Conservation (phyloP, 2,113 vertebrate genomes). For the Anolis carolinensis region DNA sequence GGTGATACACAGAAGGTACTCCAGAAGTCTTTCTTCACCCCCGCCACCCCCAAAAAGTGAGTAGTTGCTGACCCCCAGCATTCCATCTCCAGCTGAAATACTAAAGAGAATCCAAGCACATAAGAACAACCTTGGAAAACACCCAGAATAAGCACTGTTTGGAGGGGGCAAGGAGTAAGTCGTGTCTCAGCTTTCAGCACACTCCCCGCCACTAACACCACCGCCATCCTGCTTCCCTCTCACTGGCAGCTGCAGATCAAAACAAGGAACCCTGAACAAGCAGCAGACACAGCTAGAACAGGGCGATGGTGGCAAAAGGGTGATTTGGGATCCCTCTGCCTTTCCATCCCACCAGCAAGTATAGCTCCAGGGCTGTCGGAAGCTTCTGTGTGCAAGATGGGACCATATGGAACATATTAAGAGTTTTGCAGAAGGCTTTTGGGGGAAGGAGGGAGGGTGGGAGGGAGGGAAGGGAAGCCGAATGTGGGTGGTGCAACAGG, state of each 20-base stretch:
- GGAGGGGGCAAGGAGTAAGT: background rate
- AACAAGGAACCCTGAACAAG: background rate
- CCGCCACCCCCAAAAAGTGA: background rate
- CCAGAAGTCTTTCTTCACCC: background rate
- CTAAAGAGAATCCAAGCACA: background rate
- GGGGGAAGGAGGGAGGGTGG: background rate
- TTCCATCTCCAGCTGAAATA: background rate
- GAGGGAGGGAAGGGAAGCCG: slow-evolving; percentile 18
- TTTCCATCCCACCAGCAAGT: slow-evolving; percentile 16
- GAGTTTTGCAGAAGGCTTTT: background rate
- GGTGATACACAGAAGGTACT: background rate
- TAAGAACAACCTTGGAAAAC: background rate
- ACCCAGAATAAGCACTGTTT: background rate
- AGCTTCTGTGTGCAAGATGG: slow-evolving; percentile 15
- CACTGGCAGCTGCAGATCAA: background rate
- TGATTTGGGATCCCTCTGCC: background rate
- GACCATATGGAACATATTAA: slow-evolving; percentile 39
- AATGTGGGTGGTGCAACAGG: slow-evolving; percentile 32
- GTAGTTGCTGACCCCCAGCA: background rate
- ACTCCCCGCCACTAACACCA: background rate
- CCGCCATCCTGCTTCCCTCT: background rate
- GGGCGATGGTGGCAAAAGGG: background rate
- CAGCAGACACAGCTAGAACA: background rate
- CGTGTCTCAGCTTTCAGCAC: background rate
- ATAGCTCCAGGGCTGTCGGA: background rate